These are phyloP conservation scores for Campaea margaritaria DNA, from an alignment of 2,888 invertebrate species.

Conservation along the genomic window DNA sequence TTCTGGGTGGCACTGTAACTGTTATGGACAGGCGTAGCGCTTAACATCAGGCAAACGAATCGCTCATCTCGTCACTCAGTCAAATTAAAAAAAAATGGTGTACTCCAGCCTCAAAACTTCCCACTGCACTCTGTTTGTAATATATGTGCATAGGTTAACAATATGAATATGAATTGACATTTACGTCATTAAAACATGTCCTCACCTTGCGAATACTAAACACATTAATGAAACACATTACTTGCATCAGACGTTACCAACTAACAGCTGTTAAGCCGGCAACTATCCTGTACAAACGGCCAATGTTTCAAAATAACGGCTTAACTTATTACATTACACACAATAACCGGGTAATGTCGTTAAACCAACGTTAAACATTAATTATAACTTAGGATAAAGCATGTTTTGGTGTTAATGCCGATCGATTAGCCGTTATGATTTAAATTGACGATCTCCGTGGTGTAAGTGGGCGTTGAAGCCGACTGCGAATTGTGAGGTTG, in stretches of 20 bases:
- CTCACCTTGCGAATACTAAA: conserved; percentile 9
- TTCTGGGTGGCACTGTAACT: too few species aligned
- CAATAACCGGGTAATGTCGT: conserved; percentile 50
- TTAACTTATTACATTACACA: conserved; percentile 55
- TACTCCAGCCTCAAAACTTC: too few species aligned
- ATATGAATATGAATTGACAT: background rate
- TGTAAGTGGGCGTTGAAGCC: too few species aligned
- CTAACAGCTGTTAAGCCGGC: conserved; percentile 31
- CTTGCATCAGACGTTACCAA: conserved; percentile 27
- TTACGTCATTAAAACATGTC: conserved; percentile 5
- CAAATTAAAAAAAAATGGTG: too few species aligned
- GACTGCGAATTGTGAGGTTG: too few species aligned
- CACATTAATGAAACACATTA: conserved; percentile 16
- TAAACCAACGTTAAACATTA: conserved; percentile 42
- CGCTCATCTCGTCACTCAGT: too few species aligned
- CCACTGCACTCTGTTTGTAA: too few species aligned
- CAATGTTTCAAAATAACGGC: conserved; percentile 54
- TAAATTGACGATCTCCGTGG: too few species aligned
- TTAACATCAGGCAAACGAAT: too few species aligned
- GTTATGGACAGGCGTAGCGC: too few species aligned
- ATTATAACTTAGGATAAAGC: conserved; percentile 44
- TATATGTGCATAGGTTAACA: too few species aligned
- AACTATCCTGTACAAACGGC: conserved; percentile 40
- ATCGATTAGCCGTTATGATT: conserved; percentile 25
- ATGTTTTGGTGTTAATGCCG: conserved; percentile 18